These are phyloP conservation scores for Carettochelys insculpta DNA, from an alignment of 2,113 vertebrate genomes.

Conservation along the genomic window DNA sequence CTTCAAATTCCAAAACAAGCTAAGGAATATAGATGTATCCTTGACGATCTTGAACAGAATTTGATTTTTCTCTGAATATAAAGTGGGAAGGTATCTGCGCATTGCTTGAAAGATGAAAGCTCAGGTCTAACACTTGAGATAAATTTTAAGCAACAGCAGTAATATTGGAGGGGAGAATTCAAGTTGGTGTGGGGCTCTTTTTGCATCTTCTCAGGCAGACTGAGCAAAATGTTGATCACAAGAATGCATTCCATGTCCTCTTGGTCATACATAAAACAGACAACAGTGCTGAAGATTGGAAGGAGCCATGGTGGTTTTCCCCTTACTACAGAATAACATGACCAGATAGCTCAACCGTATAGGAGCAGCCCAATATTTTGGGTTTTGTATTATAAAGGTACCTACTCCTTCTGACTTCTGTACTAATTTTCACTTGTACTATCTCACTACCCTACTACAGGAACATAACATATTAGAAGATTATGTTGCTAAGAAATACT, in stretches of 20 bases:
- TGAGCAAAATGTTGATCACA: background rate
- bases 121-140: slow-evolving; percentile 20
- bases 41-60: background rate
- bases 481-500: background rate
- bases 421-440: no score
- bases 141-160: background rate
- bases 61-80: slow-evolving; percentile 9
- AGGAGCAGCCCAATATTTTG: no score
- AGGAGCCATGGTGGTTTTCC: background rate
- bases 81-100: slow-evolving; percentile 28
- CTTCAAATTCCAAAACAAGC: background rate
- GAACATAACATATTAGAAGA: background rate
- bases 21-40: background rate
- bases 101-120: slow-evolving; percentile 30
- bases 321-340: background rate
- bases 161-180: background rate
- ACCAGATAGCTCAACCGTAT: no score
- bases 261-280: background rate
- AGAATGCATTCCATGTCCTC: background rate
- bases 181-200: slow-evolving; percentile 14
- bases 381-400: no score
- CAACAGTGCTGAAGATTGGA: background rate
- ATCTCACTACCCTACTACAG: background rate
- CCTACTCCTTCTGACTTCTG: no score
- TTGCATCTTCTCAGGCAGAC: background rate